Conservation (phyloP, 2,113 vertebrate genomes). For the Ailuropoda melanoleuca region DNA sequence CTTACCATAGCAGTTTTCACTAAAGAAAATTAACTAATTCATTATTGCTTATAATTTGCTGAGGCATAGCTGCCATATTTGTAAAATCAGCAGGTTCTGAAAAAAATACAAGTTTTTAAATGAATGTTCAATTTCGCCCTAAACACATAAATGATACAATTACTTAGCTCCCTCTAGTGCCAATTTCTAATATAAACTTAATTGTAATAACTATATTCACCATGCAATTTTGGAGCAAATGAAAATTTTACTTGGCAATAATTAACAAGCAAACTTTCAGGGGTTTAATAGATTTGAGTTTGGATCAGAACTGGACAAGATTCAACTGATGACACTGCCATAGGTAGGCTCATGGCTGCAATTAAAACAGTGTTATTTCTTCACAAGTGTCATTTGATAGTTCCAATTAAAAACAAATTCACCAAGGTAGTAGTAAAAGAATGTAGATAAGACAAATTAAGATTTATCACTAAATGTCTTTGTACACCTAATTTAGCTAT, state of each 20-base stretch:
- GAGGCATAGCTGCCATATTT: constrained; percentile 91
- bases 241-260: constrained; percentile 87
- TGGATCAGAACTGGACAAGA: constrained; percentile 69
- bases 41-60: constrained; percentile 92
- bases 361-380: constrained; percentile 45
- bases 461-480: constrained; percentile 20
- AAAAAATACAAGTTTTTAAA: constrained; percentile 86
- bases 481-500: neutral
- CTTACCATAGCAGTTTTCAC: constrained; percentile 89
- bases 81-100: constrained; percentile 90
- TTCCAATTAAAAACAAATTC: constrained; percentile 64
- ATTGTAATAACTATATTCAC: constrained; percentile 77
- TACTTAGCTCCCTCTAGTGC: constrained; percentile 98
- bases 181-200: constrained; percentile 83
- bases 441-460: constrained; percentile 50
- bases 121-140: constrained; percentile 78
- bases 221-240: constrained; percentile 84
- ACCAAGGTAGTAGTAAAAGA: neutral
- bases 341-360: constrained; percentile 40
- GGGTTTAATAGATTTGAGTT: constrained; percentile 76
- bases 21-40: constrained; percentile 92
- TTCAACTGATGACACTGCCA: constrained; percentile 67
- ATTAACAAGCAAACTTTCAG: constrained; percentile 84
- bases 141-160: constrained; percentile 88
- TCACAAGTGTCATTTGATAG: neutral